Percentiles rank a stretch among this genome's conserved stretches.
These are phyloP conservation scores for Carassius gibelio DNA, from an alignment of 2,113 vertebrate species.

Conservation along the genomic window DNA sequence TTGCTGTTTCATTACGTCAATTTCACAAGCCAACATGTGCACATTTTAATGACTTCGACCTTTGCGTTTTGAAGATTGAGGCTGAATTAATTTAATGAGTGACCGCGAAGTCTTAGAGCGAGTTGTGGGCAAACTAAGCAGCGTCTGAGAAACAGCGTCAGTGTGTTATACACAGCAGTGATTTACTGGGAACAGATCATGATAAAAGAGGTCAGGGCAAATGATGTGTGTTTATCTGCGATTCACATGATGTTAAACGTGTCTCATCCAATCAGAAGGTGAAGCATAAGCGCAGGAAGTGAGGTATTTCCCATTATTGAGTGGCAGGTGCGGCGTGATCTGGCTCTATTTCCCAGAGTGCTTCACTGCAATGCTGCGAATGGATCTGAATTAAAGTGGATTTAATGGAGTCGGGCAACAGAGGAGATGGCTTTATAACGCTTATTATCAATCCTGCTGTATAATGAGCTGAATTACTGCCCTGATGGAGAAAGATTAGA, in stretches of 20 bases:
- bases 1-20: slow-evolving; percentile 10
- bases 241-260: neutral
- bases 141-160: slow-evolving; percentile 1
- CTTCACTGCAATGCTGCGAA: neutral
- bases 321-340: neutral
- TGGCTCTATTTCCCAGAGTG: slow-evolving; percentile 15
- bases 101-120: neutral
- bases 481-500: slow-evolving; percentile 76
- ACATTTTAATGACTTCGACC: slow-evolving; percentile 38
- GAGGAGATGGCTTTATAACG: slow-evolving; percentile 65
- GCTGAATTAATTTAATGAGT: slow-evolving; percentile 31
- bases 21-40: slow-evolving; percentile 11
- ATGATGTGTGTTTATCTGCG: neutral
- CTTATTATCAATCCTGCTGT: slow-evolving; percentile 69
- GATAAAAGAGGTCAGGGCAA: neutral
- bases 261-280: neutral
- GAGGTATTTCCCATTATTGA: slow-evolving; percentile 2
- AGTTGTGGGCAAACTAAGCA: neutral
- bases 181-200: neutral
- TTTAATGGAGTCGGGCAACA: slow-evolving; percentile 60
- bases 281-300: neutral
- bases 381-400: slow-evolving; percentile 66
- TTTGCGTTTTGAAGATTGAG: slow-evolving; percentile 21
- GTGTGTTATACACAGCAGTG: neutral
- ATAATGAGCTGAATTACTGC: slow-evolving; percentile 76